phyloP scores from a whole-genome alignment of 2,888 invertebrate genomes.

The Molanna angustata region DNA sequence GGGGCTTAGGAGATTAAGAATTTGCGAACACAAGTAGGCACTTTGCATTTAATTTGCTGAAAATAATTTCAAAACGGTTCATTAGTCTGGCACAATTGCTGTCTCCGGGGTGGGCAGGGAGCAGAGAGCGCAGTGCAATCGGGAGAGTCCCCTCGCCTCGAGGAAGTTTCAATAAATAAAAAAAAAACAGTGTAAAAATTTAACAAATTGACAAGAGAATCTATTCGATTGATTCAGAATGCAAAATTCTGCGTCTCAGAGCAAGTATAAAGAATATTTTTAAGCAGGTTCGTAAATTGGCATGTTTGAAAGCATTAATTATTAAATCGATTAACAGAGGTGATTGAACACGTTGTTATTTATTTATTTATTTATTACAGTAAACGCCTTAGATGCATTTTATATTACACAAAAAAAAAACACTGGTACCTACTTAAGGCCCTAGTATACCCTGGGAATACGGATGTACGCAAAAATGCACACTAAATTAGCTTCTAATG shows the following conservation, averaged over 20 bases:
- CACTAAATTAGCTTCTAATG: too few species aligned
- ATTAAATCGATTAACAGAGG: neutral
- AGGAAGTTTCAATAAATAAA: conserved; percentile 1
- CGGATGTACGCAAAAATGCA: too few species aligned
- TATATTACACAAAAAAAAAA: too few species aligned
- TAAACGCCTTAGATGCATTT: too few species aligned
- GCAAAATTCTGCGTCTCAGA: neutral
- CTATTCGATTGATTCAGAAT: neutral
- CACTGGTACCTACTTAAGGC: too few species aligned
- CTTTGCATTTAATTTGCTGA: conserved; percentile 12
- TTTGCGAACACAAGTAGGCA: conserved; percentile 11
- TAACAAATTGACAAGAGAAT: conserved; percentile 5
- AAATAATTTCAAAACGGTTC: conserved; percentile 9
- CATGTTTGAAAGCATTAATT: neutral
- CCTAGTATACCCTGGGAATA: too few species aligned
- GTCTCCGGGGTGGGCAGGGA: too few species aligned
- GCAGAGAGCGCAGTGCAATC: too few species aligned
- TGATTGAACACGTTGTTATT: neutral
- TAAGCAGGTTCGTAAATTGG: neutral
- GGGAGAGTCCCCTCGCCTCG: neutral
- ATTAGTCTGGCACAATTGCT: neutral
- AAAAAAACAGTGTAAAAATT: conserved; percentile 2
- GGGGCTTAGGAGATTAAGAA: conserved; percentile 11
- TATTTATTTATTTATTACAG: too few species aligned
- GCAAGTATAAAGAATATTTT: neutral